phyloP scores from a whole-genome alignment of 2,797 vertebrate species.

The Pelochelys cantorii region DNA sequence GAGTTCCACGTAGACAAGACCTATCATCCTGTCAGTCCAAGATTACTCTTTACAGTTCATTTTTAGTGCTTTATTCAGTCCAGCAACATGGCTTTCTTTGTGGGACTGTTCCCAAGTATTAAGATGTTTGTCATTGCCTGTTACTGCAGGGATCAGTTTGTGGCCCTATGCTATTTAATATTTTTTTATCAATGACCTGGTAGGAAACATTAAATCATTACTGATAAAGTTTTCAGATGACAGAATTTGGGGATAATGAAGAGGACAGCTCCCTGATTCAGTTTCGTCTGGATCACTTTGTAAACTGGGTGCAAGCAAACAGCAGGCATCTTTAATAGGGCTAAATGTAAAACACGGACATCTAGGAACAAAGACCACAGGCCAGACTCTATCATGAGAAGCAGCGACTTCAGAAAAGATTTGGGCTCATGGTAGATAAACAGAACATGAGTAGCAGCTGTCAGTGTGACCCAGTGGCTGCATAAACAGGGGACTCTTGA shows the following conservation, averaged over 20 bases:
- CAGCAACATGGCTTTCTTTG: background rate
- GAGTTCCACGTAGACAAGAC: background rate
- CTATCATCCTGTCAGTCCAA: background rate
- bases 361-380: background rate
- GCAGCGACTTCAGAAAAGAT: background rate
- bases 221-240: background rate
- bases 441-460: background rate
- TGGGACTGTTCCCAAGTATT: background rate
- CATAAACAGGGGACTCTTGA: background rate
- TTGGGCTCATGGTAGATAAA: background rate
- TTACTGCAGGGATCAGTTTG: background rate
- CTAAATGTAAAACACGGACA: background rate
- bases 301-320: background rate
- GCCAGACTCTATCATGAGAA: background rate
- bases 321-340: background rate
- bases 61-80: background rate
- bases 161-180: background rate
- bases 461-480: background rate
- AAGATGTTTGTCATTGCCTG: background rate
- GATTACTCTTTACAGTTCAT: background rate
- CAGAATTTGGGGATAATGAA: background rate
- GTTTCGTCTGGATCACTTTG: background rate
- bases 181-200: background rate
- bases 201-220: background rate
- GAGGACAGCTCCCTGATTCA: background rate